These are phyloP conservation scores for Anarhynchus alexandrinus DNA, from an alignment of 2,113 vertebrate genomes.

Conservation along the genomic window DNA sequence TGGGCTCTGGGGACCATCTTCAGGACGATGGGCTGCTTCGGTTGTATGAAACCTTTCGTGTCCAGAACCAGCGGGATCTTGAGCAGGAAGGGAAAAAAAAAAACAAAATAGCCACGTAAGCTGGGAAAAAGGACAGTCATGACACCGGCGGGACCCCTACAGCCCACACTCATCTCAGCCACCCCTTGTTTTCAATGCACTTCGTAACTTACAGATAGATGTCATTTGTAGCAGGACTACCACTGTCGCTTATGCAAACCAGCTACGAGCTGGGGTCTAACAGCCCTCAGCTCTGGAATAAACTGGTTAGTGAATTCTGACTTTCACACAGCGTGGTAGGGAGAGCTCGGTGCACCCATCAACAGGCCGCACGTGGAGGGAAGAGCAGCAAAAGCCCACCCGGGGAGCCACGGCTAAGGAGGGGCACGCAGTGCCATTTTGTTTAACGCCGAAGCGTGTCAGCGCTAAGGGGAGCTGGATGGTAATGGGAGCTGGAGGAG, in stretches of 20 bases:
- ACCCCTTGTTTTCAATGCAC: background rate
- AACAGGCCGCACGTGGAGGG: background rate
- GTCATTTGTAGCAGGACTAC: background rate
- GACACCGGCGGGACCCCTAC: background rate
- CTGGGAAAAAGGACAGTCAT: background rate
- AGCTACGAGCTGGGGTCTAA: background rate
- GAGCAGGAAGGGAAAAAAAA: background rate
- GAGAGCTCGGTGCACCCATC: background rate
- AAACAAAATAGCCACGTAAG: background rate
- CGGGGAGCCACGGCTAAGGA: background rate
- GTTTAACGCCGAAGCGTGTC: background rate
- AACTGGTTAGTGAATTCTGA: background rate
- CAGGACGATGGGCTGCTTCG: constrained; percentile 76
- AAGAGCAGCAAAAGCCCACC: background rate
- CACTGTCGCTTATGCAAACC: background rate
- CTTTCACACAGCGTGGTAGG: rapidly evolving
- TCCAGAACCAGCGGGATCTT: constrained; percentile 79
- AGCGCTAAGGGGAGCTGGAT: background rate
- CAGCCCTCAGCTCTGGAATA: background rate
- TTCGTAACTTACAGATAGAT: background rate
- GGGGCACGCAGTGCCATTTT: background rate
- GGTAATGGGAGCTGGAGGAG: background rate
- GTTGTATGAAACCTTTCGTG: constrained; percentile 39
- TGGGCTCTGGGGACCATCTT: constrained; percentile 71
- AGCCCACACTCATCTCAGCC: background rate